Evolutionary conservation across 2,888 invertebrate species (phyloP).

Genomic region (Tachina grossa): DNA sequence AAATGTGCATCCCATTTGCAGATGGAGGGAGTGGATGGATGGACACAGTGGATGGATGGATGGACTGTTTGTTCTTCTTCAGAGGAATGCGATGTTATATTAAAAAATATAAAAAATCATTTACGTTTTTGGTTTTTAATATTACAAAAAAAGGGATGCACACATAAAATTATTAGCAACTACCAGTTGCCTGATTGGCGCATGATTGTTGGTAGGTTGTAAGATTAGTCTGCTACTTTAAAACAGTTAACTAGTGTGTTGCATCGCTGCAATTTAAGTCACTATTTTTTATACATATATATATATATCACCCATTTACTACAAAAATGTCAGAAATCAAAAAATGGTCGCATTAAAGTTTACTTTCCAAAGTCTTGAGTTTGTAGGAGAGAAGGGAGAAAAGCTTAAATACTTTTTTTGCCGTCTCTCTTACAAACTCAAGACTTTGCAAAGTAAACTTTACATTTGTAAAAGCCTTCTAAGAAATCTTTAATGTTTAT

Average conservation of each 20-base stretch:
- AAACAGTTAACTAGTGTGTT: slow-evolving; percentile 14
- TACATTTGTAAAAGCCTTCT: background rate
- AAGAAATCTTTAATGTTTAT: background rate
- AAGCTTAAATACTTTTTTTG: background rate
- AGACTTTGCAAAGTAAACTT: too few species aligned
- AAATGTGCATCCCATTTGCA: slow-evolving; percentile 46
- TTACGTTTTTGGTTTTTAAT: slow-evolving; percentile 31
- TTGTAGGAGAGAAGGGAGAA: background rate
- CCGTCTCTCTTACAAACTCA: background rate
- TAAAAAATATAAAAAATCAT: slow-evolving; percentile 13
- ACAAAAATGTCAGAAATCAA: too few species aligned
- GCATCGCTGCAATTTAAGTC: background rate
- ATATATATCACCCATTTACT: background rate
- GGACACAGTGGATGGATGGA: slow-evolving; percentile 30
- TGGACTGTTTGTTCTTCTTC: slow-evolving; percentile 37
- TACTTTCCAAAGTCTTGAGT: background rate
- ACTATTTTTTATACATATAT: slow-evolving; percentile 1
- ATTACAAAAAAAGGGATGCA: slow-evolving; percentile 51
- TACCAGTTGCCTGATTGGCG: slow-evolving; percentile 52
- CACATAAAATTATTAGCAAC: slow-evolving; percentile 38
- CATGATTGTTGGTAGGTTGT: slow-evolving; percentile 1
- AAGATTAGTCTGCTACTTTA: background rate
- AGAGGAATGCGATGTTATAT: slow-evolving; percentile 56
- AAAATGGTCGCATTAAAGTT: too few species aligned
- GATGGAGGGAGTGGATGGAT: slow-evolving; percentile 27